Conservation (phyloP, 2,113 vertebrate genomes). For the Pogona vitticeps region DNA sequence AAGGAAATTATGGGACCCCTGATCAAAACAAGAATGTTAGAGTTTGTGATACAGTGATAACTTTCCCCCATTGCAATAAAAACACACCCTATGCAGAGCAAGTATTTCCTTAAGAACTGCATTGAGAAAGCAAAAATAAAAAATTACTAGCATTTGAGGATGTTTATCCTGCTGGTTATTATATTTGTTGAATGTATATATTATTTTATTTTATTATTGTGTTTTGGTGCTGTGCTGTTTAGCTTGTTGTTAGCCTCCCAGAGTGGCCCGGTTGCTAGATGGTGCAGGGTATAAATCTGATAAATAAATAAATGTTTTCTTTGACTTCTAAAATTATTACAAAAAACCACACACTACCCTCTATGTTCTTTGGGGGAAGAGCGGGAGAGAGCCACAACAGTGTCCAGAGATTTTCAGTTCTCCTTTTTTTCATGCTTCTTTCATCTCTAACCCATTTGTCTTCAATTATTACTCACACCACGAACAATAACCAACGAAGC, state of each 20-base stretch:
- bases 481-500: slow-evolving; percentile 61
- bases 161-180: no score
- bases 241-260: no score
- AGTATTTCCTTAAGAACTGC: no score
- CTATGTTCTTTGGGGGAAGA: neutral
- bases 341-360: slow-evolving; percentile 46
- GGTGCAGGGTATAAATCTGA: neutral
- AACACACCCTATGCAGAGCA: no score
- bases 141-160: slow-evolving; percentile 59
- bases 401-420: slow-evolving; percentile 44
- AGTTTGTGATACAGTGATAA: no score
- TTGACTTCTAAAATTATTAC: slow-evolving; percentile 64
- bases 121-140: slow-evolving; percentile 32
- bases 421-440: slow-evolving; percentile 65
- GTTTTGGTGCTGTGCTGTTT: no score
- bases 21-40: neutral
- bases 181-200: no score
- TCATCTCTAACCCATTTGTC: slow-evolving; percentile 64
- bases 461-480: slow-evolving; percentile 67
- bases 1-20: neutral
- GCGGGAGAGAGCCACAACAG: neutral
- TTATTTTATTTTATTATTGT: no score
- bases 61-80: no score
- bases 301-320: slow-evolving; percentile 22
- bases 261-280: no score